Evolutionary conservation across 2,797 vertebrate genomes (phyloP), one percentile per base, ranked within the genome.

Genomic region (Aphelocoma californica): DNA sequence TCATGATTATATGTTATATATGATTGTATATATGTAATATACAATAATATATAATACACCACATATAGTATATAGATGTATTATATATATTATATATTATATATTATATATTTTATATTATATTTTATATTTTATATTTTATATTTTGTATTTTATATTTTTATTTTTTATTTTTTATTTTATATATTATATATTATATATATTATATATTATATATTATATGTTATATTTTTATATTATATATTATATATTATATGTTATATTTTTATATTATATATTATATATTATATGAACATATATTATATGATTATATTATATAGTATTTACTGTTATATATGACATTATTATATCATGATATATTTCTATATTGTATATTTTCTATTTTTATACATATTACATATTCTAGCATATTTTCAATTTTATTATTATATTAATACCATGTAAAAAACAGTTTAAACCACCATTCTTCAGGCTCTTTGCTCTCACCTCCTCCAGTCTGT

Each of bases 391-490:
- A 12, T 23, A 47, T 18, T 26, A n/a, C 8, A 9, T 5, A n/a
- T n/a, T 62, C 28, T 13, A 45, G 15, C 20, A 6, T 6, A 3
- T 13, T 24, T 36, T 12, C 13, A 10, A 45, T 14, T 2, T 12
- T 12, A 18, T 29, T 47, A 7, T 29, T 7, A 3, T 14, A 7
- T 24, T 29, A 40, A 64, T 24, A 13, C 12, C 1, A 24, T 0
- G 3, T 7, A 28, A 47, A 48, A 40, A 10, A 0, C 42, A 9
- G 20, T 25, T 56, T 9, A 40, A 17, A 31, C 24, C 48, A 6
- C 15, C 12, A 0, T 5, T 48, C 50, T 20, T 42, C 34, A 17
- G 20, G 0, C 42, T 14, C 19, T 29, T 26, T 47, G 32, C 64
- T 44, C 32, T 56, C 29, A 7, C 17, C 40, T 56, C 6, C 34